phyloP scores from a whole-genome alignment of 2,797 vertebrate species.

The Odontamblyopus lacepedii region DNA sequence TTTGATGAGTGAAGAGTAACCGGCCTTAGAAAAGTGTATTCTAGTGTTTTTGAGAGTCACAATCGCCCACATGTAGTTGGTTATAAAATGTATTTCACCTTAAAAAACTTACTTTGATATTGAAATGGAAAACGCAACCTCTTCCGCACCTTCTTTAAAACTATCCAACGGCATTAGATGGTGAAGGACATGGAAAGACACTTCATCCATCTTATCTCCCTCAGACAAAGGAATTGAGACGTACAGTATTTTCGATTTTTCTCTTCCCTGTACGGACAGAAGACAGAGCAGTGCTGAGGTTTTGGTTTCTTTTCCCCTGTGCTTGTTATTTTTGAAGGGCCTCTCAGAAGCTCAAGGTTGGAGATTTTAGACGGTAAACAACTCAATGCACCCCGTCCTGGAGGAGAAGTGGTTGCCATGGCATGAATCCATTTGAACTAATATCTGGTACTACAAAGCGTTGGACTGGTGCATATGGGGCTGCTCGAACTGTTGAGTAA shows the following conservation, averaged over 20 bases:
- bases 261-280: constrained; percentile 1
- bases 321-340: constrained; percentile 28
- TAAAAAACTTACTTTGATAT: not conserved
- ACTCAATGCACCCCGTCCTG: not conserved
- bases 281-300: constrained; percentile 12
- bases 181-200: constrained; percentile 12
- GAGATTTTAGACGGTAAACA: constrained; percentile 23
- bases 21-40: not conserved
- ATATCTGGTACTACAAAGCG: not conserved
- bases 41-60: not conserved
- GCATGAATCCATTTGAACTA: not conserved
- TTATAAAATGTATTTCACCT: not conserved
- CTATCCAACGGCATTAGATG: constrained; percentile 18
- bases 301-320: constrained; percentile 9
- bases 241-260: constrained; percentile 19
- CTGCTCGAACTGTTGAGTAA: not conserved
- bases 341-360: constrained; percentile 24
- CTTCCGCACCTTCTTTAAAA: constrained; percentile 14
- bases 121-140: constrained; percentile 12
- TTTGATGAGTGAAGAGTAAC: not conserved
- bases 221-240: constrained; percentile 12
- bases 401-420: constrained; percentile 11
- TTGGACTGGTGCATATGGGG: not conserved
- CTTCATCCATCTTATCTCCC: constrained; percentile 8
- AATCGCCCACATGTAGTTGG: not conserved